Conservation (phyloP, 2,113 vertebrate genomes). For the Syngnathoides biaculeatus region DNA sequence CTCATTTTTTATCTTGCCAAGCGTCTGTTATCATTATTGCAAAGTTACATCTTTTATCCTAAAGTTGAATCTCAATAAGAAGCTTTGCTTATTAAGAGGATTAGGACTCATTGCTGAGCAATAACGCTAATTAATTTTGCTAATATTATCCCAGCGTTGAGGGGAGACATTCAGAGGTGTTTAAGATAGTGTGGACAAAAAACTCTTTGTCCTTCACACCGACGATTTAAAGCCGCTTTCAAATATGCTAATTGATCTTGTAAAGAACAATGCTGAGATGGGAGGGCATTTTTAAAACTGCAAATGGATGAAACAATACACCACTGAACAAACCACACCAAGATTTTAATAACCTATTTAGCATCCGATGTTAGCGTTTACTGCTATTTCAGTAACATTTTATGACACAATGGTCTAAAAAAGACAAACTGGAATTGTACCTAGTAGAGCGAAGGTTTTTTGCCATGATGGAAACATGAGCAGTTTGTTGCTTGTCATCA, state of each 20-base stretch:
- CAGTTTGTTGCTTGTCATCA: background rate
- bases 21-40: background rate
- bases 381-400: background rate
- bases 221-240: background rate
- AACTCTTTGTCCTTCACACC: slow-evolving; percentile 2
- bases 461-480: background rate
- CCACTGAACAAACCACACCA: background rate
- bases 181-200: background rate
- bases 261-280: slow-evolving; percentile 3
- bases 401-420: background rate
- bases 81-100: slow-evolving; percentile 41
- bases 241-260: slow-evolving; percentile 17
- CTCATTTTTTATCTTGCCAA: background rate
- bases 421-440: background rate
- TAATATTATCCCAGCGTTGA: slow-evolving; percentile 23
- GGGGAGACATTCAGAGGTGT: slow-evolving; percentile 10
- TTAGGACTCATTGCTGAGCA: slow-evolving; percentile 37
- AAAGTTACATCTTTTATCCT: slow-evolving; percentile 10
- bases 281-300: slow-evolving; percentile 2
- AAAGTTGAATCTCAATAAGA: slow-evolving; percentile 8
- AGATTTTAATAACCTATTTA: slow-evolving; percentile 2
- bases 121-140: slow-evolving; percentile 39
- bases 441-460: background rate
- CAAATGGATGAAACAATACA: slow-evolving; percentile 5
- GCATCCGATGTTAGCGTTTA: background rate